Conservation (phyloP, 2,888 invertebrate genomes). For the Empis livida region DNA sequence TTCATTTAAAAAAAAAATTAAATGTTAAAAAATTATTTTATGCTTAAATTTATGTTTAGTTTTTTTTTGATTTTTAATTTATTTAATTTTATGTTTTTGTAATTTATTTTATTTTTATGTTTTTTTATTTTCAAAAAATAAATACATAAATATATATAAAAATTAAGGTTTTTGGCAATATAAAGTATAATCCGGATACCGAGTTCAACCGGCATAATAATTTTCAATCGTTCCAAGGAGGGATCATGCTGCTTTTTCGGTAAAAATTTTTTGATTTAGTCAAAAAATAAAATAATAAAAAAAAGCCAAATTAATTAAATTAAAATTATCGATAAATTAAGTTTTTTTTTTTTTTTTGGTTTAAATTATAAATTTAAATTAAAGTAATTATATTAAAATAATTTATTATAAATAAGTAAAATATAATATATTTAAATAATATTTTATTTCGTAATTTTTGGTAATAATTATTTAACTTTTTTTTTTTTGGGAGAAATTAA, state of each 20-base stretch:
- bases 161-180: constrained; percentile 82
- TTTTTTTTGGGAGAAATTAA: too few relatives aligned
- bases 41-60: constrained; percentile 7
- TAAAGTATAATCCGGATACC: constrained; percentile 69
- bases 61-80: constrained; percentile 4
- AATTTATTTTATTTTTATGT: constrained; percentile 3
- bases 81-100: constrained; percentile 1
- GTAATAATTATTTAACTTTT: too few relatives aligned
- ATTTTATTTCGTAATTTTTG: too few relatives aligned
- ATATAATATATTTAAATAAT: too few relatives aligned
- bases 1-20: too few relatives aligned
- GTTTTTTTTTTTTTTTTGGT: not conserved
- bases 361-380: too few relatives aligned
- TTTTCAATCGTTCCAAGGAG: constrained; percentile 85
- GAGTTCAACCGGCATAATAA: constrained; percentile 91
- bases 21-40: too few relatives aligned
- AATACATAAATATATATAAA: constrained; percentile 7
- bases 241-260: constrained; percentile 87
- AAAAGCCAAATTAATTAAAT: not conserved
- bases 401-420: too few relatives aligned
- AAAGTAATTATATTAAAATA: too few relatives aligned
- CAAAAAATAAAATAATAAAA: constrained; percentile 18
- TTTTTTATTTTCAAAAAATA: constrained; percentile 9
- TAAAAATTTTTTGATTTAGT: constrained; percentile 41
- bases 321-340: not conserved